Conservation (phyloP, 2,888 invertebrate genomes). For the Sinotaia quadrata region DNA sequence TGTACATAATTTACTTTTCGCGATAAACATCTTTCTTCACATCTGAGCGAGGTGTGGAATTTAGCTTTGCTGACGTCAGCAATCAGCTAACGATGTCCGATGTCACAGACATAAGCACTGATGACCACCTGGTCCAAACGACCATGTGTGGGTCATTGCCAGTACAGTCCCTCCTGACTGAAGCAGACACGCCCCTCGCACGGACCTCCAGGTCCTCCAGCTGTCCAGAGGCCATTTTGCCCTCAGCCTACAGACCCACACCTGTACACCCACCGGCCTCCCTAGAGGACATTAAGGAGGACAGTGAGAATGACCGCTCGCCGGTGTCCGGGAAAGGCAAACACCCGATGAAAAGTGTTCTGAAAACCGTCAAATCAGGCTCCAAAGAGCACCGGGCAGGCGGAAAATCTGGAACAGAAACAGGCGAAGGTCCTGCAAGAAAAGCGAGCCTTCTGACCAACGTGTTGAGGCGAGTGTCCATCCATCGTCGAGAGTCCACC, state of each 20-base stretch:
- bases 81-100: too few species aligned
- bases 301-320: neutral
- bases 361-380: constrained; percentile 13
- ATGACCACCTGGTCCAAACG: too few species aligned
- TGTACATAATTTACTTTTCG: too few species aligned
- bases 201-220: neutral
- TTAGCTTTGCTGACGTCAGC: too few species aligned
- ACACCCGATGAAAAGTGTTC: neutral
- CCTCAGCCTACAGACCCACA: neutral
- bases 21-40: too few species aligned
- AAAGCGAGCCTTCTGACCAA: constrained; percentile 29
- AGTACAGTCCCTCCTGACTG: neutral
- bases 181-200: neutral
- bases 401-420: constrained; percentile 7
- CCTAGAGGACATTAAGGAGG: neutral
- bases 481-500: constrained; percentile 35
- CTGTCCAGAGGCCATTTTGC: neutral
- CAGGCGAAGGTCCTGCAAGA: constrained; percentile 6
- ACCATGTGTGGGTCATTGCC: too few species aligned
- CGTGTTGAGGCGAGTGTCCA: constrained; percentile 36
- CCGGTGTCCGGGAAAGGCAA: neutral
- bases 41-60: too few species aligned
- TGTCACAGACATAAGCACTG: too few species aligned
- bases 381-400: constrained; percentile 4
- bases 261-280: neutral